These are phyloP conservation scores for Aphyosemion australe DNA, from an alignment of 2,113 vertebrate genomes.

Conservation along the genomic window DNA sequence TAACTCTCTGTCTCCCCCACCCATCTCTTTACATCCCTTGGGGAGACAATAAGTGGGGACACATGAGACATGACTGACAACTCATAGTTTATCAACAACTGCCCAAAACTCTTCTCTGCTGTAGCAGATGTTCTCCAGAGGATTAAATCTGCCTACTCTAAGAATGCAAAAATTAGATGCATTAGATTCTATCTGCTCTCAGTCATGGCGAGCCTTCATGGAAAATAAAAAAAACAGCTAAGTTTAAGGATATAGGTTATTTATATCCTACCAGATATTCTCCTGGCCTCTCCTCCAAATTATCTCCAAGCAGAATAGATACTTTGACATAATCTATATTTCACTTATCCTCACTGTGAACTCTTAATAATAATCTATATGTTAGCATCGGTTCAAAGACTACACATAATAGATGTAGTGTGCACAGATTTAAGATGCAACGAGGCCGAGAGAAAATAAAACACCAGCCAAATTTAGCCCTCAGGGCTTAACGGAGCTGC, in stretches of 20 bases:
- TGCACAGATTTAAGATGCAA: background rate
- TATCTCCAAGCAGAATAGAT: slow-evolving; percentile 10
- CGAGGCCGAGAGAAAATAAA: slow-evolving; percentile 12
- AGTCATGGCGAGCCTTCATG: slow-evolving; percentile 12
- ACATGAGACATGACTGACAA: slow-evolving; percentile 61
- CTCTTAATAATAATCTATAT: slow-evolving; percentile 12
- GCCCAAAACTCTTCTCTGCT: slow-evolving; percentile 36
- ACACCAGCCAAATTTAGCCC: slow-evolving; percentile 11
- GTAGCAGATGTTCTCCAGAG: slow-evolving; percentile 61
- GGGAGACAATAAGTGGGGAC: slow-evolving; percentile 35
- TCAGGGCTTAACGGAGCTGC: slow-evolving; percentile 8
- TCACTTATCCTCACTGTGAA: background rate
- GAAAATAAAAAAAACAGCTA: background rate
- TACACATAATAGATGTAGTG: background rate
- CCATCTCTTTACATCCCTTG: slow-evolving; percentile 18
- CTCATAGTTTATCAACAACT: slow-evolving; percentile 62
- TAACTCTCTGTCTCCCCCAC: slow-evolving; percentile 46
- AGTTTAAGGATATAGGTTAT: background rate
- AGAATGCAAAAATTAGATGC: slow-evolving; percentile 31
- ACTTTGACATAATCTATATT: slow-evolving; percentile 1
- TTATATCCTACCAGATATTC: background rate
- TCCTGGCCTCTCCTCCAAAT: too few relatives aligned
- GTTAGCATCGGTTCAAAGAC: slow-evolving; percentile 6
- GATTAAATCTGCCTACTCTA: slow-evolving; percentile 46
- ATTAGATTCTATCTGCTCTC: slow-evolving; percentile 23